Evolutionary conservation across 2,113 vertebrate species (phyloP).

Genomic region (Thomomys bottae): DNA sequence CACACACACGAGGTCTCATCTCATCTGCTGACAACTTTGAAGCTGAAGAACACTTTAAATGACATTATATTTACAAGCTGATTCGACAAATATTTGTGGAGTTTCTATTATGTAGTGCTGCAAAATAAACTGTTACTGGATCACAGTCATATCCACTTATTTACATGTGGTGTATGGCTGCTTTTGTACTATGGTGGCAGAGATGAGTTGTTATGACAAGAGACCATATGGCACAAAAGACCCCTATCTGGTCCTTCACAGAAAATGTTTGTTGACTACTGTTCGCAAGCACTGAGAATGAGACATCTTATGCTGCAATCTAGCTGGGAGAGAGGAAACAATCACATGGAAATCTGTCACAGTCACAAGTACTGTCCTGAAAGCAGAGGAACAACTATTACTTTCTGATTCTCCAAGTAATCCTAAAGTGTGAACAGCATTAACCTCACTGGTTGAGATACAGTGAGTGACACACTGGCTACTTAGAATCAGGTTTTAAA

Average conservation of each 20-base stretch:
- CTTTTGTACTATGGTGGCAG: background rate
- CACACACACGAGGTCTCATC: background rate
- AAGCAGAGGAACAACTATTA: background rate
- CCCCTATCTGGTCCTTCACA: background rate
- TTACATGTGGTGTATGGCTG: background rate
- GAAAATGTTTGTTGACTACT: background rate
- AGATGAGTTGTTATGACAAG: background rate
- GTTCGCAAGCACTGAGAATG: background rate
- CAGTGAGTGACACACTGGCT: background rate
- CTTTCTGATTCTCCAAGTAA: slow-evolving; percentile 1
- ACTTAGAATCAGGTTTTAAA: background rate
- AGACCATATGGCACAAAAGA: background rate
- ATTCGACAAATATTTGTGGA: background rate
- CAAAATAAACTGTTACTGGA: background rate
- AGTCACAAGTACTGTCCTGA: background rate
- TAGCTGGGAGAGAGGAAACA: background rate
- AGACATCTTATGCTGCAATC: background rate
- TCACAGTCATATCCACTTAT: background rate
- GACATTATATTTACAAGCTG: background rate
- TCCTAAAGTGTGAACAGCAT: background rate
- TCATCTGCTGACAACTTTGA: background rate
- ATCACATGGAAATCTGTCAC: background rate
- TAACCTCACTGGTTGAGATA: background rate
- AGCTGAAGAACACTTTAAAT: background rate
- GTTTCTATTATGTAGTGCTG: slow-evolving; percentile 1